These are phyloP conservation scores for Pungitius pungitius DNA, from an alignment of 2,113 vertebrate genomes.

Conservation along the genomic window DNA sequence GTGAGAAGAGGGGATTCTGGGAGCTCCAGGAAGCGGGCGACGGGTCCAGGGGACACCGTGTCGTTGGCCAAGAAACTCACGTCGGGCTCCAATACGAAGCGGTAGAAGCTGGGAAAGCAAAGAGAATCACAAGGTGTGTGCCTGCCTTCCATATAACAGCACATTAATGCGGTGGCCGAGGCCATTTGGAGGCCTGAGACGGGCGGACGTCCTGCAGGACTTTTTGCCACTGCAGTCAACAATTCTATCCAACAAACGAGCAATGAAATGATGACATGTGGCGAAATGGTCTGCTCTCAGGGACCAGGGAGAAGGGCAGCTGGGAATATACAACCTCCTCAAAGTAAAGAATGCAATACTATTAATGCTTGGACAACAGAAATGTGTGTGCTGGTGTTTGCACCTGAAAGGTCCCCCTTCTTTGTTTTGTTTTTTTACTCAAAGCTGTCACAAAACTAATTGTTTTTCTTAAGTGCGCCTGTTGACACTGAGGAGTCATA, in stretches of 20 bases:
- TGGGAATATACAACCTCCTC: constrained; percentile 54
- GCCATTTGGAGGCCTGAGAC: not conserved
- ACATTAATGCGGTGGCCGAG: not conserved
- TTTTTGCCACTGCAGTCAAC: constrained; percentile 27
- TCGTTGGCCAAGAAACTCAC: constrained; percentile 81
- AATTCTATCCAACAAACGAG: constrained; percentile 24
- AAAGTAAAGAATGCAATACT: constrained; percentile 57
- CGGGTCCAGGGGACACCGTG: constrained; percentile 82
- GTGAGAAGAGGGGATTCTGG: constrained; percentile 92
- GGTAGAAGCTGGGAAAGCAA: constrained; percentile 88
- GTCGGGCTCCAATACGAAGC: constrained; percentile 92
- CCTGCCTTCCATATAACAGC: not conserved
- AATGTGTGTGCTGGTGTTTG: constrained; percentile 21
- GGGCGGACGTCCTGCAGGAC: not conserved
- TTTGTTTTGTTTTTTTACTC: constrained; percentile 30
- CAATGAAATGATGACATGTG: constrained; percentile 57
- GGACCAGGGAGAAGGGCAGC: constrained; percentile 38
- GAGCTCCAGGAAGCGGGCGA: constrained; percentile 90
- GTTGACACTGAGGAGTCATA: constrained; percentile 48
- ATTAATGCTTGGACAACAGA: constrained; percentile 44
- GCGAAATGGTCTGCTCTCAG: constrained; percentile 51
- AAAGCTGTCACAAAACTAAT: constrained; percentile 43
- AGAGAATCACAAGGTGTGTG: not conserved
- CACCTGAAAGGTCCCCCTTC: constrained; percentile 27
- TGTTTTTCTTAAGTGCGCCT: constrained; percentile 40